These are phyloP conservation scores for western clawed frog (Xenopus tropicalis) DNA, from an alignment of 2,113 vertebrate genomes.

Conservation along the genomic window UCB_Xtro_10.0 CM004444.2:138690001-138690500, in stretches of 20 bases:
- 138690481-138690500: neutral
- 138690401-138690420: neutral
- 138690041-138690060: constrained; percentile 40
- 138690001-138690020: neutral
- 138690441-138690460: neutral
- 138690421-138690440: neutral
- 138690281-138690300: neutral
- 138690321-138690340: neutral
- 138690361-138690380: neutral
- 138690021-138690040: constrained; percentile 33
- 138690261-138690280: neutral
- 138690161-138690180: neutral
- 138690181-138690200: neutral
- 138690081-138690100: neutral
- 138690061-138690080: neutral
- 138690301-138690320: neutral
- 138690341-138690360: neutral
- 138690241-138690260: neutral
- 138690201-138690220: constrained; percentile 24
- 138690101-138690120: constrained; percentile 16
- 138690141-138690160: neutral
- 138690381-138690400: neutral
- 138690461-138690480: neutral
- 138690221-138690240: neutral
- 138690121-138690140: constrained; percentile 1